Conservation (phyloP, 1,140 invertebrate genomes). For the Phymorhynchus buccinoides region DNA sequence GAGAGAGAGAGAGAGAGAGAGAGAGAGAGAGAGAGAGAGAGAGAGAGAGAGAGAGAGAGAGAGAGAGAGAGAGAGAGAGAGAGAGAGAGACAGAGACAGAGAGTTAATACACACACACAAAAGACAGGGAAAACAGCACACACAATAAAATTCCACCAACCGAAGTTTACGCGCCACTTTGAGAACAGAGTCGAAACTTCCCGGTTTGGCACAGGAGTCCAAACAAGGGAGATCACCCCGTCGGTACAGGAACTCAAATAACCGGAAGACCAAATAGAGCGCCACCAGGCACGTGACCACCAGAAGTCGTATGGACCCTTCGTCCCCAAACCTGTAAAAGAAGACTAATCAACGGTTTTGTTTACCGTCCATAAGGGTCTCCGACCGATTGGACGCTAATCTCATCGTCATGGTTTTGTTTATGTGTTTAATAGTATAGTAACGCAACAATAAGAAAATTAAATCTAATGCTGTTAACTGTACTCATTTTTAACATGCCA, state of each 20-base stretch:
- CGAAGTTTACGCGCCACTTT: background rate
- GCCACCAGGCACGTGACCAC: slow-evolving; percentile 50
- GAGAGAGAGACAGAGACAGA: background rate
- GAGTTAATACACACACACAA: background rate
- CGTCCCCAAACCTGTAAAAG: slow-evolving; percentile 64
- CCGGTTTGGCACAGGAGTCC: background rate
- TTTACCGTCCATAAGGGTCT: too few species aligned
- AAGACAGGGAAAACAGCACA: background rate
- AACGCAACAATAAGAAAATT: too few species aligned
- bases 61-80: slow-evolving; percentile 8
- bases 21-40: background rate
- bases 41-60: background rate
- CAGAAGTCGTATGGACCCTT: slow-evolving; percentile 60
- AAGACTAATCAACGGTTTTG: too few species aligned
- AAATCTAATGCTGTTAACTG: too few species aligned
- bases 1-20: background rate
- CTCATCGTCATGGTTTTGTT: too few species aligned
- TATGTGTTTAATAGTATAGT: too few species aligned
- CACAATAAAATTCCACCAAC: background rate
- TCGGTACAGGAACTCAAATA: background rate
- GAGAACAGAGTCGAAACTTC: background rate
- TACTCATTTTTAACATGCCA: too few species aligned
- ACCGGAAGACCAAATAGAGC: slow-evolving; percentile 34
- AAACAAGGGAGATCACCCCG: background rate
- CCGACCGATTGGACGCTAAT: too few species aligned